Evolutionary conservation across 2,888 invertebrate species (phyloP), one percentile per base, ranked within the genome.

Genomic region (Eupelmus urozonus): DNA sequence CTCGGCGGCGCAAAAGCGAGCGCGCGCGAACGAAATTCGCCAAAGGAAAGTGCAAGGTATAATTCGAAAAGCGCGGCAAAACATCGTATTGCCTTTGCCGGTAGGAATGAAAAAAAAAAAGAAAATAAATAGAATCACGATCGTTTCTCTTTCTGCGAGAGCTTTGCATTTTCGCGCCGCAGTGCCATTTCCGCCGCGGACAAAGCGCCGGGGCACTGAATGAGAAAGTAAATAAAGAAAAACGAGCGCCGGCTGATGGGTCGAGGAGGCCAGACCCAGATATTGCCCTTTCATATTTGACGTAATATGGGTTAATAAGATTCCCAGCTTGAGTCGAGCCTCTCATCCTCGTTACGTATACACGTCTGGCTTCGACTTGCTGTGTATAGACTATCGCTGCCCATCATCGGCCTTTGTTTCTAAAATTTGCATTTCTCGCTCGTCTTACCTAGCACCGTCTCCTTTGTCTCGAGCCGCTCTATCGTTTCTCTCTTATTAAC

Each of bases 261-360:
- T n/a, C n/a, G n/a, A n/a, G n/a, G n/a, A n/a, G n/a, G n/a, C n/a
- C 34, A 53, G 42, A 2, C 53, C 42, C 13, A 45, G 42, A 51
- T 51, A 67, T 55, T 40, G 34, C 18, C n/a, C 20, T 70, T 72
- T 63, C 49, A 29, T 57, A 51, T 18, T 25, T 20, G 66, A 66
- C 34, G 53, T 53, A 53, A 66, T 53, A 66, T 66, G 53, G 66
- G 66, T 66, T 66, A 66, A 66, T 66, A 66, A 66, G 66, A 53
- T 66, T 53, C 53, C 34, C 66, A n/a, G n/a, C n/a, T 49, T 18
- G n/a, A 5, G 51, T 18, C 49, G 27, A 42, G 42, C 49, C 40
- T 40, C 60, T 62, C 62, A 34, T 16, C 13, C 45, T 63, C 63
- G 7, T n/a, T 63, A n/a, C 16, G 9, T 16, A 7, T 45, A 45